A percentile compares a stretch with the other conserved stretches of the same genome.
phyloP scores from a whole-genome alignment of 2,797 vertebrate genomes.

The Pangasius larnaudii region DNA sequence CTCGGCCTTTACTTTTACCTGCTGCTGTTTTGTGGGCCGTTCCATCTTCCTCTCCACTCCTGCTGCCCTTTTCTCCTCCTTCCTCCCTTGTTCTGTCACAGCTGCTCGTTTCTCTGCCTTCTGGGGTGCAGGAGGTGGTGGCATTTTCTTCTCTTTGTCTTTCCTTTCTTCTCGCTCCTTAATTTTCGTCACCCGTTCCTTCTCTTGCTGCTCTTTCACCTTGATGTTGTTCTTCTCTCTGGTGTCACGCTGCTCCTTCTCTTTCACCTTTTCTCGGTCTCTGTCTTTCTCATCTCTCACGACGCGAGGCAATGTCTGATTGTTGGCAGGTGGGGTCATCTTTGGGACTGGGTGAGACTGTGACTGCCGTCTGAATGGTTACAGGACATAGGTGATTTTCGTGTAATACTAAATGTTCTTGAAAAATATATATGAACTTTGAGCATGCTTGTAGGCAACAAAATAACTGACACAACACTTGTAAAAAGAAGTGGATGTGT shows the following conservation, averaged over 20 bases:
- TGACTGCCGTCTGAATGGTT: constrained; percentile 76
- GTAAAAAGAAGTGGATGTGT: not conserved
- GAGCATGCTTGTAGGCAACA: not conserved
- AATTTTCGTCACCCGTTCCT: constrained; percentile 44
- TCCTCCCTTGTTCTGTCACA: constrained; percentile 61
- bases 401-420: not conserved
- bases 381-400: not conserved
- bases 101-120: constrained; percentile 65
- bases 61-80: constrained; percentile 59
- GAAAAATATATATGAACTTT: not conserved
- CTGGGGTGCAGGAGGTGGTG: constrained; percentile 43
- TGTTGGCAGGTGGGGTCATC: constrained; percentile 73
- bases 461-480: not conserved
- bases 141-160: constrained; percentile 64
- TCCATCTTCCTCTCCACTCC: constrained; percentile 61
- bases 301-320: constrained; percentile 60
- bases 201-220: constrained; percentile 50
- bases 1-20: constrained; percentile 81
- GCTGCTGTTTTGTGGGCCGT: constrained; percentile 69
- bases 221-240: constrained; percentile 68
- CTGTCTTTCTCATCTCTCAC: constrained; percentile 63
- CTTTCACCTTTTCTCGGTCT: constrained; percentile 69
- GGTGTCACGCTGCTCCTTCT: constrained; percentile 66
- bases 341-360: constrained; percentile 76
- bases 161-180: constrained; percentile 59